phyloP scores from a whole-genome alignment of 1,140 invertebrate species.

The Trichogramma pretiosum region DNA sequence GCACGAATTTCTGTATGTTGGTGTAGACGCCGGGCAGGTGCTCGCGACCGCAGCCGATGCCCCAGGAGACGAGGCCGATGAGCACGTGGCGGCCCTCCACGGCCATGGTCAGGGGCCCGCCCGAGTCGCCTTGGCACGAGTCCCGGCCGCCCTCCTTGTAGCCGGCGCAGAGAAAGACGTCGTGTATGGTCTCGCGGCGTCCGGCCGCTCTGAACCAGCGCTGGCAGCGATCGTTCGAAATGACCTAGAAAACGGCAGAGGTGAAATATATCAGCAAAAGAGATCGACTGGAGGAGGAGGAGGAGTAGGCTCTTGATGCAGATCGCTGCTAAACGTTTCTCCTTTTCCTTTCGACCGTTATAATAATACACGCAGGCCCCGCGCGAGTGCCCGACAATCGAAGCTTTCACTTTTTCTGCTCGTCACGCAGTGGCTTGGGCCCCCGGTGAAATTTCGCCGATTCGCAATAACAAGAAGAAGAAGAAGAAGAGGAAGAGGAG shows the following conservation, averaged over 20 bases:
- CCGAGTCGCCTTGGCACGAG: constrained; percentile 73
- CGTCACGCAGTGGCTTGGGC: too few relatives aligned
- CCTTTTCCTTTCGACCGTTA: too few relatives aligned
- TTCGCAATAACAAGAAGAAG: too few relatives aligned
- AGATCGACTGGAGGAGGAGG: too few relatives aligned
- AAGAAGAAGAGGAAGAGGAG: too few relatives aligned
- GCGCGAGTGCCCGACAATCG: background rate
- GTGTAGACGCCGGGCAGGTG: constrained; percentile 85
- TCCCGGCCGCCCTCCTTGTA: constrained; percentile 73
- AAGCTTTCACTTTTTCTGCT: background rate
- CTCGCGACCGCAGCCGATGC: constrained; percentile 81
- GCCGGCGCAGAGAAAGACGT: constrained; percentile 88
- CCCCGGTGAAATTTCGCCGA: background rate
- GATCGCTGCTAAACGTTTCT: too few relatives aligned
- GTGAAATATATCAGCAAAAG: too few relatives aligned
- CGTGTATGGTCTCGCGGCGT: constrained; percentile 80
- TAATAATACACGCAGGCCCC: background rate
- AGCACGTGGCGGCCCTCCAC: constrained; percentile 73
- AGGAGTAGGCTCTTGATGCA: too few relatives aligned
- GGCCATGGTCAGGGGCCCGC: constrained; percentile 72
- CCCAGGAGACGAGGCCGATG: constrained; percentile 84
- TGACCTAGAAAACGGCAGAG: constrained; percentile 62
- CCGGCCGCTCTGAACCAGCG: constrained; percentile 84
- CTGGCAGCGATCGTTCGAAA: constrained; percentile 83
- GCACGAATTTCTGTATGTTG: constrained; percentile 84